Evolutionary conservation across 2,797 vertebrate species (phyloP), one percentile per base, ranked within the genome.

Genomic region (Schizopygopsis malacanthus): DNA sequence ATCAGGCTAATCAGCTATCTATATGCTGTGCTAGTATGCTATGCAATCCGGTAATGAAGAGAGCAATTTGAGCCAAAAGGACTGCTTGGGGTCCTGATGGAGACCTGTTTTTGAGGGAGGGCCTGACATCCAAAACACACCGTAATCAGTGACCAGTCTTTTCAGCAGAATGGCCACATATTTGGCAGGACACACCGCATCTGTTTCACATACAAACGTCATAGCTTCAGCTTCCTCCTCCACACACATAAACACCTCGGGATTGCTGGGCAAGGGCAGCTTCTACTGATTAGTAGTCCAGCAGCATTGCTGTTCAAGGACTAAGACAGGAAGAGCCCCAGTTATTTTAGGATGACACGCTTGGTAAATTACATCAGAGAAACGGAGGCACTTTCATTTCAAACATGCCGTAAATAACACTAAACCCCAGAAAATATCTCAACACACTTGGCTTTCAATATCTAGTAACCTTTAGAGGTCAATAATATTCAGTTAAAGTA

Each of bases 271-370:
- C 85, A 86, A 86, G 82, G 80, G 43, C 83, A 54, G 54, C 75
- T 79, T 59, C 15, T 61, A 10, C 59, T 78, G 63, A 85, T 89
- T 90, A 85, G 84, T 78, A 83, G 88, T 89, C 89, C 63, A 73
- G 56, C 47, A 59, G 82, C 82, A 86, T 78, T 83, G 59, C 82
- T 81, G 84, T 70, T 72, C 86, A 90, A 87, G 86, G 89, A 86
- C 89, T 86, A 85, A 69, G 37, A 61, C 84, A 80, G 75, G 81
- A 76, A 84, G 82, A 69, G 7, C 33, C 25, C 45, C 70, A 43
- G 87, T 87, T 82, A 83, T 84, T 81, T 50, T 83, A 47, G 79
- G 59, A 82, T 82, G 75, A 54, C 86, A 77, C 50, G 63, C 75
- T 72, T 86, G 47, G 78, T 54, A 86, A 84, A 86, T 83, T 71